A percentile compares a stretch with the other conserved stretches of the same genome.
phyloP scores from a whole-genome alignment of 2,113 vertebrate species.

The Serinus canaria region DNA sequence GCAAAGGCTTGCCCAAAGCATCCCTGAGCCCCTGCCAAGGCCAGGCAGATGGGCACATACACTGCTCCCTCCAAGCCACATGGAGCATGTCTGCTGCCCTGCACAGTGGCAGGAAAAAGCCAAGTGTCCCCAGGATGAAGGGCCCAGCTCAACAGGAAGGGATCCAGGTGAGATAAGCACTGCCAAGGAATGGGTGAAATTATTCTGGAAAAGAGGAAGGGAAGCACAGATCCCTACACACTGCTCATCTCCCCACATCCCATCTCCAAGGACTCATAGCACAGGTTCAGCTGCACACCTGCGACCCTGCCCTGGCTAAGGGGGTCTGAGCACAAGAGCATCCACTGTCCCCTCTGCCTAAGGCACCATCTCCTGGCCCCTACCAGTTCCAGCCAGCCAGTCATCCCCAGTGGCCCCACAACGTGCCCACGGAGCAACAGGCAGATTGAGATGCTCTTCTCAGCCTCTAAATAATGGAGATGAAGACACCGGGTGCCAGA shows the following conservation, averaged over 20 bases:
- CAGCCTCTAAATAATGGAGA: not conserved
- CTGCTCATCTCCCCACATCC: not conserved
- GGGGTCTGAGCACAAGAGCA: not conserved
- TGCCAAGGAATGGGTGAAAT: not conserved
- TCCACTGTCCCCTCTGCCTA: not conserved
- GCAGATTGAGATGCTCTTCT: not conserved
- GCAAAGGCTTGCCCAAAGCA: not conserved
- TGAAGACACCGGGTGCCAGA: not conserved
- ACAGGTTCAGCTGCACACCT: not conserved
- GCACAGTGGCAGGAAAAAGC: fast-evolving
- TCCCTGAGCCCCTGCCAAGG: not conserved
- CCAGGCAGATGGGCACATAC: not conserved
- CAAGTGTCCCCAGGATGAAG: not conserved
- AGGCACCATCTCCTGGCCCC: not conserved
- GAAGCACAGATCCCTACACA: not conserved
- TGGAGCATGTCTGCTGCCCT: not conserved
- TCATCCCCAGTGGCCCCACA: not conserved
- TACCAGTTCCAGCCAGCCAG: not conserved
- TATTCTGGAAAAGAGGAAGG: not conserved
- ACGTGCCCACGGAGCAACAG: fast-evolving
- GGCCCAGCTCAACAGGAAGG: not conserved
- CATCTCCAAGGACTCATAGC: not conserved
- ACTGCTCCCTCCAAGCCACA: fast-evolving
- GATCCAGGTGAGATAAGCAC: not conserved
- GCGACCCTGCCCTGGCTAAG: not conserved